A percentile compares a stretch with the other conserved stretches of the same genome.
phyloP scores from a whole-genome alignment of 1,140 invertebrate genomes.

The Metaphire vulgaris region DNA sequence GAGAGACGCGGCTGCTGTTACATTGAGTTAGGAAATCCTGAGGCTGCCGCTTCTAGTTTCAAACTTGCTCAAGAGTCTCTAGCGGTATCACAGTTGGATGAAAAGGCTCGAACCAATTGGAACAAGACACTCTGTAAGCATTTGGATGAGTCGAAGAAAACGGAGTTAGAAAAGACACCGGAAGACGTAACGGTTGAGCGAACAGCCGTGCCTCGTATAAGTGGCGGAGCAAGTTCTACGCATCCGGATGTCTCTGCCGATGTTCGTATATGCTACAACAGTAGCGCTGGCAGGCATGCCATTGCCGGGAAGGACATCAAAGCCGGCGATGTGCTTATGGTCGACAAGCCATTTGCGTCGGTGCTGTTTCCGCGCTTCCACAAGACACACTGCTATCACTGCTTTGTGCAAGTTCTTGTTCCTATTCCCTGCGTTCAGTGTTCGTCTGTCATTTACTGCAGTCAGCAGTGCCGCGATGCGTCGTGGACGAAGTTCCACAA shows the following conservation, averaged over 20 bases:
- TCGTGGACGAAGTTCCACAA: conserved; percentile 67
- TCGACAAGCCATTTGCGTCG: conserved; percentile 68
- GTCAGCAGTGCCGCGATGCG: conserved; percentile 63
- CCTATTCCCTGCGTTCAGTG: conserved; percentile 70
- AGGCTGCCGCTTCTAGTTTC: conserved; percentile 34
- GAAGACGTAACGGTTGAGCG: not conserved
- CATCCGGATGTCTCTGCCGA: not conserved
- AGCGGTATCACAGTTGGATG: conserved; percentile 60
- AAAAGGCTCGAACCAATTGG: conserved; percentile 62
- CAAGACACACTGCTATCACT: conserved; percentile 72
- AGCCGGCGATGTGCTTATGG: conserved; percentile 67
- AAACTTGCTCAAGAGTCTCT: conserved; percentile 59
- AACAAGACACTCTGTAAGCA: conserved; percentile 61
- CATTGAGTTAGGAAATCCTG: conserved; percentile 63
- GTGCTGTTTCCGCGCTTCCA: conserved; percentile 66
- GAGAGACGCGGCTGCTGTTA: conserved; percentile 70
- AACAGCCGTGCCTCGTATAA: not conserved
- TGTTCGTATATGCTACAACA: conserved; percentile 37
- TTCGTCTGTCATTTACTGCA: conserved; percentile 61
- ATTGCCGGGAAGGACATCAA: conserved; percentile 66
- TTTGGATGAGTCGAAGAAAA: conserved; percentile 19
- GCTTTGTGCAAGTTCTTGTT: conserved; percentile 60
- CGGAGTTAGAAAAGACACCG: not conserved
- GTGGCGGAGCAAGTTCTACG: not conserved
- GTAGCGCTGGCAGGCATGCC: conserved; percentile 59